phyloP scores from a whole-genome alignment of 2,113 vertebrate genomes.

The Pseudorasbora parva region DNA sequence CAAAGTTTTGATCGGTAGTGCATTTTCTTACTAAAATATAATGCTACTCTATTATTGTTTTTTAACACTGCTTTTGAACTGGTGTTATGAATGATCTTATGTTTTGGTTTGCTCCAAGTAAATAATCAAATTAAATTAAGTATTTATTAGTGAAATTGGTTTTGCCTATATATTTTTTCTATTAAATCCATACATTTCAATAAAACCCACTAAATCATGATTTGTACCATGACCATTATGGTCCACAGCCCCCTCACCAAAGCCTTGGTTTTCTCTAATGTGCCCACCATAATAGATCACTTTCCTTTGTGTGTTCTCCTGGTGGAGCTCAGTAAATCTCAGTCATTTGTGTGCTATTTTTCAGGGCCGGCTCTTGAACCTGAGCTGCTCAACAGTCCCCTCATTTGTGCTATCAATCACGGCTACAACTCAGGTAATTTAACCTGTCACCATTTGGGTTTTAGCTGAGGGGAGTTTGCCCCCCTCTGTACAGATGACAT shows the following conservation, averaged over 20 bases:
- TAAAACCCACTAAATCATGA: neutral
- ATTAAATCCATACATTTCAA: neutral
- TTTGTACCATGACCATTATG: neutral
- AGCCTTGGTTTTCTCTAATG: neutral
- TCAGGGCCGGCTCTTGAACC: constrained; percentile 94
- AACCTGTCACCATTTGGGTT: neutral
- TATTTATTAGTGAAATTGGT: neutral
- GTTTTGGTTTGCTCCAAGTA: neutral
- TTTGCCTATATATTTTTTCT: neutral
- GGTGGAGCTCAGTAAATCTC: neutral
- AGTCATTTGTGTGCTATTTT: constrained; percentile 35
- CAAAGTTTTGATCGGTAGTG: neutral
- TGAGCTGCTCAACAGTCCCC: constrained; percentile 98
- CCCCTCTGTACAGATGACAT: neutral
- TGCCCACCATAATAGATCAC: neutral
- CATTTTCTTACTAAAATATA: neutral
- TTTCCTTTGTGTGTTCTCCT: neutral
- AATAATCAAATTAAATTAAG: neutral
- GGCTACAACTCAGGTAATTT: constrained; percentile 93
- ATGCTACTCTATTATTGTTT: neutral
- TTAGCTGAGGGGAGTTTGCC: neutral
- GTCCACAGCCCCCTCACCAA: neutral
- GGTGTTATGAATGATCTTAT: no score
- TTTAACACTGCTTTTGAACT: neutral
- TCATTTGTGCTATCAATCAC: constrained; percentile 98